Conservation (phyloP, 1,140 invertebrate species). For the Cherax destructor region DNA sequence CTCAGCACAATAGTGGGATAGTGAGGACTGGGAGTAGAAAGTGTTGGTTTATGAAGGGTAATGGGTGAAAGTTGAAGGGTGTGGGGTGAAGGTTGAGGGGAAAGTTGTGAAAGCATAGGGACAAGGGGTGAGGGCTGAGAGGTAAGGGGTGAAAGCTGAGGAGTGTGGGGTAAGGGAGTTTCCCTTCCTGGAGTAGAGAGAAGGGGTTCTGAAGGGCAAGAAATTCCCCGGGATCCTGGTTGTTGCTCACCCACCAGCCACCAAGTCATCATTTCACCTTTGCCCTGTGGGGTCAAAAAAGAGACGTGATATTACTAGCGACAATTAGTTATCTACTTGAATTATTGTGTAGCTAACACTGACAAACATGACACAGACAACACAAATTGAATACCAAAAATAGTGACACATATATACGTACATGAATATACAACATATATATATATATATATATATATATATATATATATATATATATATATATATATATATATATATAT, state of each 20-base stretch:
- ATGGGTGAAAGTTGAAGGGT: neutral
- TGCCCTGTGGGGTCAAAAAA: slow-evolving; percentile 35
- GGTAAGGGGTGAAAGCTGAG: neutral
- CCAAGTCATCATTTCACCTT: slow-evolving; percentile 59
- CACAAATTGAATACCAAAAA: too few species aligned
- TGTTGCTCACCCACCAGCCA: slow-evolving; percentile 73
- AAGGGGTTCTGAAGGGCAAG: neutral
- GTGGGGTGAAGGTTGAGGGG: neutral
- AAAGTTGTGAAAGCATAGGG: neutral
- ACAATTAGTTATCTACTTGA: neutral
- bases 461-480: neutral
- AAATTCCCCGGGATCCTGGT: neutral
- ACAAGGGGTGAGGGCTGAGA: too few species aligned
- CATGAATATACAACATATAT: neutral
- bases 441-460: neutral
- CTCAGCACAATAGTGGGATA: neutral
- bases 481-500: neutral
- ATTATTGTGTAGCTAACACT: neutral
- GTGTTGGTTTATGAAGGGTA: neutral
- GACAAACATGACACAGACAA: neutral
- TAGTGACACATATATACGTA: too few species aligned
- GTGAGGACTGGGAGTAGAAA: neutral
- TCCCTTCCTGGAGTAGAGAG: neutral
- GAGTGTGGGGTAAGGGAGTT: neutral
- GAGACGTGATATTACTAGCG: neutral